A percentile compares a stretch with the other conserved stretches of the same genome.
phyloP scores from a whole-genome alignment of 2,113 vertebrate genomes.

The Phalacrocorax pelagicus region DNA sequence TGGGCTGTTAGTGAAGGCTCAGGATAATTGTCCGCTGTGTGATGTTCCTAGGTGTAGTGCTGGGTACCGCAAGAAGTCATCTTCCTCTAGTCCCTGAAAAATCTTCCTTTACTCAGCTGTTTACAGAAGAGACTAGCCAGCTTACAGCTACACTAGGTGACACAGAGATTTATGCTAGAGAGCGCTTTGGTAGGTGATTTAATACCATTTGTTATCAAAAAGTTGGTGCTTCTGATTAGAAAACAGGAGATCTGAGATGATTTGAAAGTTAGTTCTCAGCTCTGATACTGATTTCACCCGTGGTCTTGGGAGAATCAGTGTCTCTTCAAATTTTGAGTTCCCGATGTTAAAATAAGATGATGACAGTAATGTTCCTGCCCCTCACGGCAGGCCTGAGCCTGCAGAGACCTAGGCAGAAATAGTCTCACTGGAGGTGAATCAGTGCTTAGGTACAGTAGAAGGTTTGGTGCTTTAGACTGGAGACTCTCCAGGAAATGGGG shows the following conservation, averaged over 20 bases:
- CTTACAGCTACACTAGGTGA: background rate
- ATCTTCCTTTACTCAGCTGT: background rate
- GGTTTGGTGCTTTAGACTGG: background rate
- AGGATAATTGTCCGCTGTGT: background rate
- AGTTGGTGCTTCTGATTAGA: background rate
- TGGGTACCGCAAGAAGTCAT: background rate
- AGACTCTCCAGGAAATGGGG: background rate
- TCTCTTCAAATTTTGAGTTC: background rate
- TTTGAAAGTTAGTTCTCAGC: background rate
- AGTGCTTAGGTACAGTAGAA: fast-evolving
- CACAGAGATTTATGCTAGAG: background rate
- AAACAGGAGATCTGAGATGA: background rate
- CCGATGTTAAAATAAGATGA: background rate
- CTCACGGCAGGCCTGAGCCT: background rate
- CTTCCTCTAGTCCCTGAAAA: background rate
- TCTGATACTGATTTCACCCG: background rate
- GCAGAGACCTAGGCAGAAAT: background rate
- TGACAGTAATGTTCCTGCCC: background rate
- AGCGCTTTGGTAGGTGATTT: background rate
- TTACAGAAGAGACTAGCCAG: background rate
- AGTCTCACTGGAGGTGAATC: background rate
- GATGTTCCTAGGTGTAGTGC: background rate
- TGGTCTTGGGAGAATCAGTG: background rate
- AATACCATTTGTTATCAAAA: background rate
- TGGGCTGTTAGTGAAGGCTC: background rate